These are phyloP conservation scores for Autographa pulchrina DNA, from an alignment of 2,888 invertebrate genomes.

Conservation along the genomic window DNA sequence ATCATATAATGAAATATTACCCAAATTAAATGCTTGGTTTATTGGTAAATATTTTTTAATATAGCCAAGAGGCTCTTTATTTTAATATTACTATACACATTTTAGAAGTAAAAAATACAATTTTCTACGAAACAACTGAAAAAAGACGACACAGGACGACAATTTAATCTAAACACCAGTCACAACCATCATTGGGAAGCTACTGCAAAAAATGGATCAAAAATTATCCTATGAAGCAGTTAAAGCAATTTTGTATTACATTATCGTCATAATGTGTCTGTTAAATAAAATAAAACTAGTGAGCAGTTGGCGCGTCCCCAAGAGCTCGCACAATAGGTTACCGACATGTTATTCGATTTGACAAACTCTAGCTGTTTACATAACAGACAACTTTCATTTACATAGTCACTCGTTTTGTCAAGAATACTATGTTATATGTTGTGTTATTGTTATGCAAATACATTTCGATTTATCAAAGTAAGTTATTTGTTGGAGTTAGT, in stretches of 20 bases:
- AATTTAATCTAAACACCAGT: too few relatives aligned
- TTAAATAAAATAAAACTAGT: conserved; percentile 29
- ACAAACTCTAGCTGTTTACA: conserved; percentile 30
- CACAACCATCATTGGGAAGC: too few relatives aligned
- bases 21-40: too few relatives aligned
- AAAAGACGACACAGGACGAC: too few relatives aligned
- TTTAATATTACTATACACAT: too few relatives aligned
- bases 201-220: neutral
- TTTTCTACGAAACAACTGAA: too few relatives aligned
- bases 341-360: conserved; percentile 27
- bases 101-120: too few relatives aligned
- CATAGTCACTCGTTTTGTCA: conserved; percentile 1
- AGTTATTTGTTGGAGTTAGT: neutral
- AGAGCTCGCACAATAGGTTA: conserved; percentile 29
- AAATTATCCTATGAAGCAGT: neutral
- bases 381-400: conserved; percentile 25
- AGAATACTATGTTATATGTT: neutral
- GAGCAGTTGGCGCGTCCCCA: conserved; percentile 46
- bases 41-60: too few relatives aligned
- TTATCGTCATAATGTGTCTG: conserved; percentile 22
- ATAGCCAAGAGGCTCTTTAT: too few relatives aligned
- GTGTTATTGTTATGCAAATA: conserved; percentile 3
- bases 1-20: too few relatives aligned
- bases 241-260: conserved; percentile 9
- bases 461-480: neutral